These are phyloP conservation scores for Neelides sp. DNA, from an alignment of 1,140 invertebrate species.

Conservation along the genomic window DNA sequence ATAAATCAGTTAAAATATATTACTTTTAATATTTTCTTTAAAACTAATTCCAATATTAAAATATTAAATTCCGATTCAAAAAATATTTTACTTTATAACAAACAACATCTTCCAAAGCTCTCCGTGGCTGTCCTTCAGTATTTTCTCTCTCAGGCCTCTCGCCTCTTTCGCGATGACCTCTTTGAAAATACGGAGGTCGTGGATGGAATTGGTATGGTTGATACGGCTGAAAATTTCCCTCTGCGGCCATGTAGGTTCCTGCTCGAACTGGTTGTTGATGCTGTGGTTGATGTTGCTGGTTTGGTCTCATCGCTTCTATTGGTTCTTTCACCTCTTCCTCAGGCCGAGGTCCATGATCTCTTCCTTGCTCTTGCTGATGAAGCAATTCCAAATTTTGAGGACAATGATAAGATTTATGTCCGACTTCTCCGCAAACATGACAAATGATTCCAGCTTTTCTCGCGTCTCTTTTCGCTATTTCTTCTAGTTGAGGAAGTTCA, in stretches of 20 bases:
- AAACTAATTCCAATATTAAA: not conserved
- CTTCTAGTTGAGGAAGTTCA: constrained; percentile 79
- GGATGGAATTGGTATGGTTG: constrained; percentile 31
- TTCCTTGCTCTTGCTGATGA: not conserved
- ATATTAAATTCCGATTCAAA: not conserved
- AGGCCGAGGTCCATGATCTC: too few species aligned
- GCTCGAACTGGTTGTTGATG: not conserved
- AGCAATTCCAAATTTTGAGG: constrained; percentile 64
- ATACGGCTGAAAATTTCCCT: constrained; percentile 7
- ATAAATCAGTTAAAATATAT: constrained; percentile 4
- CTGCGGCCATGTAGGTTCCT: constrained; percentile 12
- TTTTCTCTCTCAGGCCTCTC: constrained; percentile 33
- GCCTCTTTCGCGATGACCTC: constrained; percentile 17
- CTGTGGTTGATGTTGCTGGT: not conserved
- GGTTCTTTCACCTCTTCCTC: not conserved
- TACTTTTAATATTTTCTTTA: not conserved
- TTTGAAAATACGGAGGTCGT: constrained; percentile 19
- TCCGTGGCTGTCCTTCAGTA: constrained; percentile 44
- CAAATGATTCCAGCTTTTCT: constrained; percentile 76
- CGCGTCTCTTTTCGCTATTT: constrained; percentile 57
- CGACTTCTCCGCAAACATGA: constrained; percentile 89
- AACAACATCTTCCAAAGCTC: constrained; percentile 80
- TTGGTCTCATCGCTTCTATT: not conserved
- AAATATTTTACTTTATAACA: constrained; percentile 62
- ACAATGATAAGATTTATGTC: constrained; percentile 87